Evolutionary conservation across 1,140 invertebrate genomes (phyloP), one percentile per base, ranked within the genome.

Genomic region (Drosophila arizonae): DNA sequence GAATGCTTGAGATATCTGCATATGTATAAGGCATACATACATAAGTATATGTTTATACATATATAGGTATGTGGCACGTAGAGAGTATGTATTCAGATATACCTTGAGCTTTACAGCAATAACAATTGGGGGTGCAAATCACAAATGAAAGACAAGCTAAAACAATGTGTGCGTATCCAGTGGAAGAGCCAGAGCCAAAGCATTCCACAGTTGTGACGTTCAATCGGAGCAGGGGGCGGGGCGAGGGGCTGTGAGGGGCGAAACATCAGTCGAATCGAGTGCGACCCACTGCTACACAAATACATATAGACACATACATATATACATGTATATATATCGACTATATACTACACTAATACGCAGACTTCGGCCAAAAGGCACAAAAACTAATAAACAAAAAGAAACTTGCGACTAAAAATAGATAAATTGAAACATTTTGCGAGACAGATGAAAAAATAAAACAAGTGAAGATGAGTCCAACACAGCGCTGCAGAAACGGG

Each of bases 341-440:
- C 21, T 60, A 41, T 68, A 61, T 80, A 68, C 46, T 26, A n/a
- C 56, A 43, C 41, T 28, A 30, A 28, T 28, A 67, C 54, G 66
- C 13, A 56, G 24, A 75, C 26, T 70, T 13, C 66, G 52, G 75
- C 30, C 55, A 63, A 39, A 75, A 71, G 70, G 68, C 69, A 75
- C 65, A 84, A 55, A 39, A 88, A 88, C 84, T 87, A 87, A 87
- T 87, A 88, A 88, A 88, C 84, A 88, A 88, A 88, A 88, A 89
- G 84, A 89, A 88, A 87, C 84, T 87, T 88, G 79, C 74, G 48
- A 58, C 84, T 88, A 87, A 88, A 87, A 87, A 88, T 87, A 87
- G 84, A 87, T 64, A 84, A 89, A 88, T 87, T 87, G 79, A 87
- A 87, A 87, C 84, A 88, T 72, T 87, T 86, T 86, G 36, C 68